phyloP scores from a whole-genome alignment of 2,888 invertebrate species.

The Calameuta idolon region DNA sequence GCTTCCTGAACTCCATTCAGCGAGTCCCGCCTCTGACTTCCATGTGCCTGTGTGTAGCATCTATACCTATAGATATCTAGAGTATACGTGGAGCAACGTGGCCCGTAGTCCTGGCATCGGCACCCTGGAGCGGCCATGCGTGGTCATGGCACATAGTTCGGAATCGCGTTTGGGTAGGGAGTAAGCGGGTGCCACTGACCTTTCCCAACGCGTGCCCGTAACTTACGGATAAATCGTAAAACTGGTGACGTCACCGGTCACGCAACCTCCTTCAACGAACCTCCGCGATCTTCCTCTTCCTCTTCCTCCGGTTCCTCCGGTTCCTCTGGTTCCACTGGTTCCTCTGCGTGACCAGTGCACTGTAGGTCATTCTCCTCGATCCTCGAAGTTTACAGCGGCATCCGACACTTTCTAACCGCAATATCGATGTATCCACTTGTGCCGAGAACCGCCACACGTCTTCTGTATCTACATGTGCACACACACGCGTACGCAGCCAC shows the following conservation, averaged over 20 bases:
- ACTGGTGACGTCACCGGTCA: conserved; percentile 45
- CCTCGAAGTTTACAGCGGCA: not conserved
- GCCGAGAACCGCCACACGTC: not conserved
- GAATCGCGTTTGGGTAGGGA: conserved; percentile 36
- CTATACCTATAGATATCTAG: conserved; percentile 15
- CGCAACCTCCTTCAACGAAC: conserved; percentile 6
- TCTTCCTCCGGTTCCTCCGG: not conserved
- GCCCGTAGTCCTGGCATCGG: conserved; percentile 20
- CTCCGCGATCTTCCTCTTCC: not conserved
- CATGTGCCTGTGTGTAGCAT: conserved; percentile 14
- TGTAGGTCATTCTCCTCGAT: not conserved
- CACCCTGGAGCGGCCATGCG: conserved; percentile 40
- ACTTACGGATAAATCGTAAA: conserved; percentile 44
- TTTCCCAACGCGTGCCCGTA: conserved; percentile 46
- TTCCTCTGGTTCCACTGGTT: not conserved
- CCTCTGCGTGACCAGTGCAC: conserved; percentile 5
- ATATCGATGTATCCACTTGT: not conserved
- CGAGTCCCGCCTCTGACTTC: not conserved
- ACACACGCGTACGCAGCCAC: too few relatives aligned
- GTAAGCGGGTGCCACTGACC: conserved; percentile 51
- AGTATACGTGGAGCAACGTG: conserved; percentile 11
- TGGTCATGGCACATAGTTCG: conserved; percentile 43
- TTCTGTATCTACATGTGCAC: too few relatives aligned
- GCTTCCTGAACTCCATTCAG: not conserved
- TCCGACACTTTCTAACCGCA: not conserved